Base-by-base conservation (phyloP, 2,113 vertebrate species). In the Anarhynchus alexandrinus region DNA sequence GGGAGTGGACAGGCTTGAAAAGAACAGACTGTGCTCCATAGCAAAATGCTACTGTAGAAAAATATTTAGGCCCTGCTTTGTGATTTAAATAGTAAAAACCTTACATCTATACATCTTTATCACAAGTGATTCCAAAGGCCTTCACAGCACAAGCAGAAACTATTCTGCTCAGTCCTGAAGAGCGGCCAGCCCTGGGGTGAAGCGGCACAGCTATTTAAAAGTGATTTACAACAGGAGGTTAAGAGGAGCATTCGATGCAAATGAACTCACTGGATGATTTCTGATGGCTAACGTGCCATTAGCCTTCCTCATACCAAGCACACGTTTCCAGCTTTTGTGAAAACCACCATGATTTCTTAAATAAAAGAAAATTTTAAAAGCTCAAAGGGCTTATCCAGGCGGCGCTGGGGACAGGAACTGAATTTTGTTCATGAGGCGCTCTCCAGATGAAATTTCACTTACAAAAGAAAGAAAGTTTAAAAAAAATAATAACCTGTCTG, bases 171-270 rank as follows among this genome's bases (percentile, higher is more conserved):
- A 49, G 62, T 69, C 66, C 97, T 95, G 91, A 96, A 55, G 51
- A 0, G 95, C 14, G 3, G 96, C 95, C 94, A 96, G 88, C 91
- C 89, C 86, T 5, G 66, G 93, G 93, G 88, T 95, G 81, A 89
- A 82, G 87, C 6, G 0, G 78, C 58, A 69, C 3, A 14, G 91
- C 86, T 85, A 94, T 94, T 97, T 95, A 94, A 91, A 96, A 96
- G 91, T 94, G 91, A 95, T 97, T 96, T 95, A 96, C 93, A 87
- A 67, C 87, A 71, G 3, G 67, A 90, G 93, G 84, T 96, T 80
- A 96, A 97, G 82, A 95, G 85, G 93, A 97, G 69, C 91, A 88
- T 87, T 94, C 4, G 4, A 96, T 93, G 94, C 87, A 96, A 96
- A 96, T 93, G 93, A 96, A 96, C 91, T 91, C 91, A 9, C 67